Percentiles rank a stretch among this genome's conserved stretches.
Conservation (phyloP, 1,140 invertebrate species). For the Agraylea sexmaculata region DNA sequence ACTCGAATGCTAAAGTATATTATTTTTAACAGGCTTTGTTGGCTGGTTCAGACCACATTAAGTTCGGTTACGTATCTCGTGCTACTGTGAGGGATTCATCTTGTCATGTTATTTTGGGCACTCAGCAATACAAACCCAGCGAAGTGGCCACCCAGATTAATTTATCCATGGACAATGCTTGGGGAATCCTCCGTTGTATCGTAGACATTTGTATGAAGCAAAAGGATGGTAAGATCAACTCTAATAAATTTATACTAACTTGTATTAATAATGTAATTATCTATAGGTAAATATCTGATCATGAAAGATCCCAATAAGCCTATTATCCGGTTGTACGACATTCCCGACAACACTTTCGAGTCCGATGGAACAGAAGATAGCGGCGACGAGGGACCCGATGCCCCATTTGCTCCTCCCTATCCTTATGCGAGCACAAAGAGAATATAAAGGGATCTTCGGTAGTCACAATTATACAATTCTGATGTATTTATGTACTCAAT, state of each 20-base stretch:
- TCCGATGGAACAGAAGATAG: conserved; percentile 91
- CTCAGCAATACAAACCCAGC: conserved; percentile 95
- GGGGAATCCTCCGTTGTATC: conserved; percentile 97
- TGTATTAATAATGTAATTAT: conserved; percentile 3
- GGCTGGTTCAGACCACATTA: conserved; percentile 94
- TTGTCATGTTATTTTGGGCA: conserved; percentile 95
- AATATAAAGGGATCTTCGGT: conserved; percentile 31
- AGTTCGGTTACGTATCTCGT: conserved; percentile 97
- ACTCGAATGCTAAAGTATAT: neutral
- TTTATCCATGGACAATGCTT: conserved; percentile 98
- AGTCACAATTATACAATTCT: no score
- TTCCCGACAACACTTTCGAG: conserved; percentile 96
- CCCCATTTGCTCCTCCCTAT: conserved; percentile 43
- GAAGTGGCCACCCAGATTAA: conserved; percentile 99
- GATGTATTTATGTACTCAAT: no score
- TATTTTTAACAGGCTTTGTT: conserved; percentile 56
- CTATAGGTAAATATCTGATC: conserved; percentile 74
- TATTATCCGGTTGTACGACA: conserved; percentile 91
- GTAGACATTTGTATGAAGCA: conserved; percentile 98
- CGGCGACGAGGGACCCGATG: conserved; percentile 62
- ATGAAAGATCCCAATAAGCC: conserved; percentile 99
- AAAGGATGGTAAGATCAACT: conserved; percentile 86
- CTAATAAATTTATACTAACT: neutral
- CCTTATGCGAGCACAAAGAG: conserved; percentile 36
- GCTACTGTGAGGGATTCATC: conserved; percentile 85